Conservation (phyloP, 2,888 invertebrate species). For the Nephrotoma guestfalica region DNA sequence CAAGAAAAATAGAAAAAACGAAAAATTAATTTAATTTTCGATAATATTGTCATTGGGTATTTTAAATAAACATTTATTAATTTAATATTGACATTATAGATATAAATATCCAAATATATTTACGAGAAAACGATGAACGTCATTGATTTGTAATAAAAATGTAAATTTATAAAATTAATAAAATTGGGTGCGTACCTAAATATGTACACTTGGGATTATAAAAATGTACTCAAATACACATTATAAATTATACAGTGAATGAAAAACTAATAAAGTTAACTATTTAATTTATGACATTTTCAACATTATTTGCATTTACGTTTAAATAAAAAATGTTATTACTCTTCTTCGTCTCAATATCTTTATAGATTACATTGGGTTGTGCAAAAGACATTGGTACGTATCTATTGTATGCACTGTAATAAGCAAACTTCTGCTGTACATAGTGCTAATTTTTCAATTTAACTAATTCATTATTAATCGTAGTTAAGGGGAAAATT, state of each 20-base stretch:
- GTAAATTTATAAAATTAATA: background rate
- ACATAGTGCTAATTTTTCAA: too few species aligned
- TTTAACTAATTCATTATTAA: too few species aligned
- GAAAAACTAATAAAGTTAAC: background rate
- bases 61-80: background rate
- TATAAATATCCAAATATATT: background rate
- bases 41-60: background rate
- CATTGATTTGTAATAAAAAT: background rate
- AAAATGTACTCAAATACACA: background rate
- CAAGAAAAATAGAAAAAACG: background rate
- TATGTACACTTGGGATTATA: background rate
- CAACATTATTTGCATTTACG: background rate
- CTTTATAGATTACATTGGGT: too few species aligned
- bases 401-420: too few species aligned
- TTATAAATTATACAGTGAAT: background rate
- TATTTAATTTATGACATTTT: background rate
- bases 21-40: background rate
- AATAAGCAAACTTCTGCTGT: too few species aligned
- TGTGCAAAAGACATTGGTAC: too few species aligned
- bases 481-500: too few species aligned
- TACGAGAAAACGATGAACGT: background rate
- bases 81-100: background rate
- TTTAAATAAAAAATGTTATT: background rate
- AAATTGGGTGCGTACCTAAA: background rate
- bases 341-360: background rate